phyloP scores from a whole-genome alignment of 2,888 invertebrate genomes.

The Phengaris alcon region DNA sequence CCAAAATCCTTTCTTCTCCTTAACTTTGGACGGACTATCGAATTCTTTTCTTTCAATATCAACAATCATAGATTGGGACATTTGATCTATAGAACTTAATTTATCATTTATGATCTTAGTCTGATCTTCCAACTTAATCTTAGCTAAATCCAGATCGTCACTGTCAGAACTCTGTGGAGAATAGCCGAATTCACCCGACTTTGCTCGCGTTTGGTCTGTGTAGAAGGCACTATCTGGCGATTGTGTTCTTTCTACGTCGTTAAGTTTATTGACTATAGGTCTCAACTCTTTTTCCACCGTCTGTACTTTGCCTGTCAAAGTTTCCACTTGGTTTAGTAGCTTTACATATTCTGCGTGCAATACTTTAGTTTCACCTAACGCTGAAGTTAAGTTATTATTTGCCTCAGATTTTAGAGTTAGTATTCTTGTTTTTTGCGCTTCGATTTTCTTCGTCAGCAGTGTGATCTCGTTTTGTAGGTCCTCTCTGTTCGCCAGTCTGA shows the following conservation, averaged over 20 bases:
- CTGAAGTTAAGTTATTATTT: conserved; percentile 81
- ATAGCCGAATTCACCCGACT: conserved; percentile 72
- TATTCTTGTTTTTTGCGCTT: conserved; percentile 82
- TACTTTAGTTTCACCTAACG: conserved; percentile 83
- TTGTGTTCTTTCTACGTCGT: conserved; percentile 68
- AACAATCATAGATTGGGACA: conserved; percentile 77
- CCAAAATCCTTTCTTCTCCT: conserved; percentile 78
- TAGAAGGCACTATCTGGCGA: conserved; percentile 76
- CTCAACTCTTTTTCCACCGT: conserved; percentile 83
- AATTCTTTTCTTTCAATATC: conserved; percentile 65
- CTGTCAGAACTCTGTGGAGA: conserved; percentile 73
- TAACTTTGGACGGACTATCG: conserved; percentile 62
- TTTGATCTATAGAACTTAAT: conserved; percentile 74
- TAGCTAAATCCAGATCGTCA: conserved; percentile 64
- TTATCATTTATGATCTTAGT: conserved; percentile 68
- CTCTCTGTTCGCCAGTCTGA: conserved; percentile 88
- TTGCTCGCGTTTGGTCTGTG: conserved; percentile 75
- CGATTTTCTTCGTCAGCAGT: conserved; percentile 82
- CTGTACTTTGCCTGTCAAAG: conserved; percentile 82
- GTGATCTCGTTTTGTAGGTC: conserved; percentile 88
- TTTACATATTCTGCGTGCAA: conserved; percentile 82
- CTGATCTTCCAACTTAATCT: conserved; percentile 64
- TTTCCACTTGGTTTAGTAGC: conserved; percentile 79
- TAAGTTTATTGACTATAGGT: conserved; percentile 63
- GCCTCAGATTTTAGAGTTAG: conserved; percentile 83